Evolutionary conservation across 37 sponge, comb jelly and placozoan genomes (phyloP).

Genomic region (Bolinopsis microptera): DNA sequence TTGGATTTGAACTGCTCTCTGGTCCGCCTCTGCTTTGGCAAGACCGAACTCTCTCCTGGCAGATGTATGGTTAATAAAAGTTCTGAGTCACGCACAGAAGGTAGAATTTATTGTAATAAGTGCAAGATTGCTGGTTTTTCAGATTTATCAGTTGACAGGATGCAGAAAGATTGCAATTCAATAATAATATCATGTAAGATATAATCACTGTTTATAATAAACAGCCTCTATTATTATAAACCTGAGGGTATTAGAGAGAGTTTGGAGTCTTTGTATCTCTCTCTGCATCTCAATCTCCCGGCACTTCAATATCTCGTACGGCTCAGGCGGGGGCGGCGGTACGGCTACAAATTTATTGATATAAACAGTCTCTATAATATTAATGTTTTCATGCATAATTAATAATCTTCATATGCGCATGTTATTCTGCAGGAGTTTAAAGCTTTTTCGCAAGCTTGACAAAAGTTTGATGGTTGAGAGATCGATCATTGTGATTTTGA

Average conservation of each 20-base stretch:
- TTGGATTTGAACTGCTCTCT: slow-evolving; percentile 38
- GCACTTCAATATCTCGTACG: neutral
- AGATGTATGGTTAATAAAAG: too few species aligned
- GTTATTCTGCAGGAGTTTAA: neutral
- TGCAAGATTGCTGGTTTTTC: too few species aligned
- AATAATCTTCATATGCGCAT: neutral
- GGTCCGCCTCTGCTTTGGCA: slow-evolving; percentile 47
- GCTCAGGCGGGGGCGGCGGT: slow-evolving; percentile 33
- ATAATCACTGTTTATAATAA: too few species aligned
- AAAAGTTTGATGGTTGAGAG: neutral
- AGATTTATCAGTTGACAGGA: too few species aligned
- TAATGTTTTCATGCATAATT: neutral
- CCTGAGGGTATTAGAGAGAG: slow-evolving; percentile 37
- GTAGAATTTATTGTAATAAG: too few species aligned
- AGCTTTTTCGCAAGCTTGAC: neutral
- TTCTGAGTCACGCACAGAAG: too few species aligned
- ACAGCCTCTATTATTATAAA: too few species aligned
- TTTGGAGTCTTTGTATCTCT: slow-evolving; percentile 3
- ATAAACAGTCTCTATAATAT: neutral
- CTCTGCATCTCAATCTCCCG: slow-evolving; percentile 2
- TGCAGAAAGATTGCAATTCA: too few species aligned
- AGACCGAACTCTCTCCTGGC: slow-evolving; percentile 44
- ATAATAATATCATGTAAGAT: too few species aligned
- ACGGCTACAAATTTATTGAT: neutral
- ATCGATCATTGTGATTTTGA: neutral